Evolutionary conservation across 2,113 vertebrate genomes (phyloP), one percentile per base, ranked within the genome.

Genomic region (Xenus cinereus): DNA sequence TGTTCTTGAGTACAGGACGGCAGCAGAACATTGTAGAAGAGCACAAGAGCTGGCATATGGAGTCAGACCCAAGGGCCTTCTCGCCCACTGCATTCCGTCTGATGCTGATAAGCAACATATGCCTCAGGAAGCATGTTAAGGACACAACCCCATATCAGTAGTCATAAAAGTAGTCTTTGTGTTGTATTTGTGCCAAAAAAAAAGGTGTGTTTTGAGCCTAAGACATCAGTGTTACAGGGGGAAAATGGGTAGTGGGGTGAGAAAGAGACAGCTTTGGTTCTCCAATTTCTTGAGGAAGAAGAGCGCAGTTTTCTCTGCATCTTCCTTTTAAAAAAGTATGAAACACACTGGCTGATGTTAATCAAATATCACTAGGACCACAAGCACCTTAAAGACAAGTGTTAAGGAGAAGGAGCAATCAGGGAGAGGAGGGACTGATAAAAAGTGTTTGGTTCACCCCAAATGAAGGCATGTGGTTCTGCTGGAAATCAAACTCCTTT

Each of bases 381-480:
- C 18, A 48, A 53, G 19, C 23, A 50, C 27, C 24, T 57, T 21
- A 51, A 74, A 64, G 30, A 7, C n/a, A 27, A 33, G 3, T 39
- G 84, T 81, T 33, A 53, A 63, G 59, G 37, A 87, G 64, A 41
- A 60, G 33, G 12, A 89, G 28, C 9, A 45, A 50, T 2, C 6
- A 5, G 35, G 24, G 14, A 73, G 53, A 66, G 35, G 37, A 66
- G 3, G 69, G 5, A 30, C 17, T 32, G 67, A 32, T n/a, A 62
- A 76, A 22, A 82, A 79, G 3, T 1, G 5, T 73, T 93, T 69
- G 26, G 8, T 72, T 95, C 30, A 32, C 43, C 48, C 20, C 43
- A 78, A 45, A 84, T 15, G 8, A 63, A 84, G 43, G 53, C 48
- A 35, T 2, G 1, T 0, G 0, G 9, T 56, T 62, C 68, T 63